These are phyloP conservation scores for Loriculus beryllinus DNA, from an alignment of 2,797 vertebrate species.

Conservation along the genomic window DNA sequence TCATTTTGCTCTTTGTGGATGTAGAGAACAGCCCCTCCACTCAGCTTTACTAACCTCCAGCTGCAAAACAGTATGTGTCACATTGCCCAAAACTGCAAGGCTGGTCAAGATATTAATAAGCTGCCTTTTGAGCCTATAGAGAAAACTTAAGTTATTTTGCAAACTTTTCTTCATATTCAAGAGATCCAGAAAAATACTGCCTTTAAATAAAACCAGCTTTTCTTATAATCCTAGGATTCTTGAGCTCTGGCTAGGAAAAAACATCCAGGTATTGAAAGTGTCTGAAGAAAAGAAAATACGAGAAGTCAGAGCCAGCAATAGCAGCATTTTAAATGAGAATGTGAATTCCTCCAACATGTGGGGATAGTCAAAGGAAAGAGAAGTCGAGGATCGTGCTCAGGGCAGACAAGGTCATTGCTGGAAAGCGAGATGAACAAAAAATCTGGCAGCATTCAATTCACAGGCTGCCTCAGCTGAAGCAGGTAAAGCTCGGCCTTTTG, in stretches of 20 bases:
- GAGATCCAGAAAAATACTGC: neutral
- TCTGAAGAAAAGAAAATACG: slow-evolving; percentile 4
- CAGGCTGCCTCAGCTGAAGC: neutral
- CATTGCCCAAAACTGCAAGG: neutral
- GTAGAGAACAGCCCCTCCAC: neutral
- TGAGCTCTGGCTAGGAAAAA: neutral
- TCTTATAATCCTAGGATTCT: neutral
- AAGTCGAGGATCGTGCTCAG: neutral
- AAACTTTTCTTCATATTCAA: neutral
- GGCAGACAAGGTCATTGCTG: slow-evolving; percentile 1
- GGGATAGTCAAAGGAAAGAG: neutral
- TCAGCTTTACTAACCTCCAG: neutral
- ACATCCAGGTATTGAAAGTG: neutral
- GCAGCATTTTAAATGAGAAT: neutral
- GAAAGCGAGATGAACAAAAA: slow-evolving; percentile 12
- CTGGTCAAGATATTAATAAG: neutral
- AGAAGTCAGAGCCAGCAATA: neutral
- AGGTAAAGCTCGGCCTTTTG: slow-evolving; percentile 31
- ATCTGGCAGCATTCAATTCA: neutral
- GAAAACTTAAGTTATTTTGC: neutral
- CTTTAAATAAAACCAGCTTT: neutral
- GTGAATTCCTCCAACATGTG: neutral
- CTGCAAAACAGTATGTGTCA: neutral
- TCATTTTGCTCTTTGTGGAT: neutral
- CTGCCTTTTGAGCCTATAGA: neutral